Percentiles rank a stretch among this genome's conserved stretches.
These are phyloP conservation scores for Genyomyrus donnyi DNA, from an alignment of 2,113 vertebrate genomes.

Conservation along the genomic window DNA sequence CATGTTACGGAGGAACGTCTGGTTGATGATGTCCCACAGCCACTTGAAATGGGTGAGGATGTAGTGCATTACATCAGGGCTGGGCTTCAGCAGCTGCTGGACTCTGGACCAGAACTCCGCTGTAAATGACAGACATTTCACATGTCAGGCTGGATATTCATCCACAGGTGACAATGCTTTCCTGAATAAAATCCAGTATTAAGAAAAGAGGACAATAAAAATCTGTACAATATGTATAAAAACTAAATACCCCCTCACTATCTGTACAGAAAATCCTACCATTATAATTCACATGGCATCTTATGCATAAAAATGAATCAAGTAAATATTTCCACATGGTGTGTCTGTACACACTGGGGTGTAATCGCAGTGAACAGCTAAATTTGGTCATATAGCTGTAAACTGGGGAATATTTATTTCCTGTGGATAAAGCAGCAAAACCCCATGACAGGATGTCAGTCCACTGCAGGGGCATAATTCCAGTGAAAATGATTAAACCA, in stretches of 20 bases:
- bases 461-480: background rate
- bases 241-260: background rate
- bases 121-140: conserved; percentile 37
- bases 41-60: conserved; percentile 78
- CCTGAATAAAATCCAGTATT: background rate
- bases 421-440: background rate
- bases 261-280: background rate
- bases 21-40: conserved; percentile 83
- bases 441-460: background rate
- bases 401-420: background rate
- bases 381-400: background rate
- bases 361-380: background rate
- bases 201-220: background rate
- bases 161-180: background rate
- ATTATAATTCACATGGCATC: background rate
- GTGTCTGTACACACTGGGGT: background rate
- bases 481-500: background rate
- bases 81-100: conserved; percentile 65
- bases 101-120: conserved; percentile 78
- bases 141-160: background rate
- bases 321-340: background rate
- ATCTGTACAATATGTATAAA: background rate
- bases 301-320: background rate
- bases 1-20: conserved; percentile 64
- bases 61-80: conserved; percentile 64